Conservation (phyloP, 2,113 vertebrate species). For the Oreotrochilus melanogaster region DNA sequence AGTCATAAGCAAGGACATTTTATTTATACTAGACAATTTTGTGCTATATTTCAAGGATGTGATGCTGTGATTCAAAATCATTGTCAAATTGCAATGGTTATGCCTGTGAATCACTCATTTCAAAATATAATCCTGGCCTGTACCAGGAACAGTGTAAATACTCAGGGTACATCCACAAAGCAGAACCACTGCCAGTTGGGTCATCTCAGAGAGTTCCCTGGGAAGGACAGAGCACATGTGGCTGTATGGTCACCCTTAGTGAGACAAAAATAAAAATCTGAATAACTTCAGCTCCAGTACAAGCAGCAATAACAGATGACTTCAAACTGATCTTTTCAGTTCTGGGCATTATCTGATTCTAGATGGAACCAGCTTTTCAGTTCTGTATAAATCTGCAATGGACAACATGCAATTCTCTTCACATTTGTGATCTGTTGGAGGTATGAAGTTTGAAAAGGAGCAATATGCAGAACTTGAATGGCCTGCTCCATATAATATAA, state of each 20-base stretch:
- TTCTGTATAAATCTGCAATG: neutral
- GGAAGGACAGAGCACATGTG: neutral
- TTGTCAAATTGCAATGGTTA: neutral
- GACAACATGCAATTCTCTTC: neutral
- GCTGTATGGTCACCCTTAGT: no score
- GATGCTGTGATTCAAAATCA: neutral
- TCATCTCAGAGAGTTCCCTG: neutral
- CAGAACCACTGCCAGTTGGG: neutral
- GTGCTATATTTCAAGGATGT: neutral
- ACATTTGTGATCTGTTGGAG: neutral
- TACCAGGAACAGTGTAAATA: neutral
- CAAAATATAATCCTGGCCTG: constrained; percentile 1
- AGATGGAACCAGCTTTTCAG: neutral
- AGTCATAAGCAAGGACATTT: neutral
- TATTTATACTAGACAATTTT: neutral
- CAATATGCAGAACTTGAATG: neutral
- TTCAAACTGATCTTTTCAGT: neutral
- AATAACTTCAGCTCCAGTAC: neutral
- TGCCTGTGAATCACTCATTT: constrained; percentile 11
- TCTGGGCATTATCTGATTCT: neutral
- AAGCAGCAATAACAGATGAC: neutral
- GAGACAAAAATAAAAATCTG: neutral
- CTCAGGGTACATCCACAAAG: neutral
- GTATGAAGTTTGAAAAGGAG: neutral
- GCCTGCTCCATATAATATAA: neutral